A percentile compares a stretch with the other conserved stretches of the same genome.
These are phyloP conservation scores for Oreochromis tanganicae DNA, from an alignment of 2,113 vertebrate genomes.

Conservation along the genomic window DNA sequence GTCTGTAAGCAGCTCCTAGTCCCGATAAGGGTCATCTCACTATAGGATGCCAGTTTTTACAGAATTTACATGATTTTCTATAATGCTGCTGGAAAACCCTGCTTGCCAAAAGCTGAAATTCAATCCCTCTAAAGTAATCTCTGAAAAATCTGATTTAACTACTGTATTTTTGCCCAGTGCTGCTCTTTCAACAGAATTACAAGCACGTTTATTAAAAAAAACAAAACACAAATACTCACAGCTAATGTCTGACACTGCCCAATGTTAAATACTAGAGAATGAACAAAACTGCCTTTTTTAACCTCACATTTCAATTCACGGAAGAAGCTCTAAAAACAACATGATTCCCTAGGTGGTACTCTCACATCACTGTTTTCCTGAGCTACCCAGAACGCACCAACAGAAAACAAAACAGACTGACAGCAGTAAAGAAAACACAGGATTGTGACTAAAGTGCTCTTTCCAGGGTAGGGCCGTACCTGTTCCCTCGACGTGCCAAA, in stretches of 20 bases:
- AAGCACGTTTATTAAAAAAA: background rate
- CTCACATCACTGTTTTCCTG: slow-evolving; percentile 6
- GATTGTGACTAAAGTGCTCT: slow-evolving; percentile 17
- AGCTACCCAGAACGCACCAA: slow-evolving; percentile 9
- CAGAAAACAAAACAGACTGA: slow-evolving; percentile 31
- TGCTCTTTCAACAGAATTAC: background rate
- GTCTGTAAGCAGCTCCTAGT: slow-evolving; percentile 55
- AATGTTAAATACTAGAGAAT: background rate
- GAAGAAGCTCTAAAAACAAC: slow-evolving; percentile 52
- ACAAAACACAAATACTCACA: background rate
- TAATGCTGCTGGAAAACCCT: slow-evolving; percentile 49
- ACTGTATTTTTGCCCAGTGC: background rate
- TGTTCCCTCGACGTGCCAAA: slow-evolving; percentile 40
- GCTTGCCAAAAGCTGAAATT: slow-evolving; percentile 38
- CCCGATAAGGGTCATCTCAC: slow-evolving; percentile 30
- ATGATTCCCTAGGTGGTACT: slow-evolving; percentile 17
- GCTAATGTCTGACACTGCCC: background rate
- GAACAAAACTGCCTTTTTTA: slow-evolving; percentile 6
- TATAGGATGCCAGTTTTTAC: slow-evolving; percentile 48
- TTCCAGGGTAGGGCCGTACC: slow-evolving; percentile 54
- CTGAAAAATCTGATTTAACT: slow-evolving; percentile 5
- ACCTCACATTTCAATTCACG: slow-evolving; percentile 34
- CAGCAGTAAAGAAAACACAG: slow-evolving; percentile 40
- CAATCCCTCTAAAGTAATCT: slow-evolving; percentile 37
- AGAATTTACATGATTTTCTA: slow-evolving; percentile 51